Evolutionary conservation across 2,113 vertebrate species (phyloP).

Genomic region (Melanotaenia duboulayi): DNA sequence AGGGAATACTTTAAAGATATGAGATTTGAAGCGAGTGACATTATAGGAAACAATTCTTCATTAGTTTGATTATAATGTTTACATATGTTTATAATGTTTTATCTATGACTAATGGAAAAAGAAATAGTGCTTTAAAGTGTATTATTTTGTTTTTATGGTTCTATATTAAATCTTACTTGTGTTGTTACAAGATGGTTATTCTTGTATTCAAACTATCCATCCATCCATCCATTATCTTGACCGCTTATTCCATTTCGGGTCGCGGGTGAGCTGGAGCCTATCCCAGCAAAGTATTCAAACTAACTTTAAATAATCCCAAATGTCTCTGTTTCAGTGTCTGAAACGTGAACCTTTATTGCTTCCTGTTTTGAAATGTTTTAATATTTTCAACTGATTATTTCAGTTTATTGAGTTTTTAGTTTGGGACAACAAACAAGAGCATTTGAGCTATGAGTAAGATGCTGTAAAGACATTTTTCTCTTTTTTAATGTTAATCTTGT

Average conservation of each 20-base stretch:
- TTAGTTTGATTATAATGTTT: not conserved
- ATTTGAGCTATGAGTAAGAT: too few species aligned
- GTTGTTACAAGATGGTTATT: not conserved
- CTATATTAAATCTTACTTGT: not conserved
- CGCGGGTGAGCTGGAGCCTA: too few species aligned
- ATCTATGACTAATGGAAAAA: not conserved
- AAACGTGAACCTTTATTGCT: too few species aligned
- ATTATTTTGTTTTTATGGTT: not conserved
- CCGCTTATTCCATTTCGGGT: too few species aligned
- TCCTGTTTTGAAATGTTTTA: not conserved
- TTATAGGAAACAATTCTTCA: not conserved
- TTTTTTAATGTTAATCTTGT: too few species aligned
- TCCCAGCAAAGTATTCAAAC: not conserved
- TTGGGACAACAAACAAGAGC: too few species aligned
- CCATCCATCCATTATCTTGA: too few species aligned
- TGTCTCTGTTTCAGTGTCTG: not conserved
- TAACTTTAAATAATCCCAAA: not conserved
- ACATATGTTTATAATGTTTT: too few species aligned
- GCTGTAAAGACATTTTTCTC: too few species aligned
- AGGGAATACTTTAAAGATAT: not conserved
- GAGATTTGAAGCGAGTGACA: not conserved
- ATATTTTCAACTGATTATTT: not conserved
- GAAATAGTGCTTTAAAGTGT: too few species aligned
- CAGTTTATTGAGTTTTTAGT: too few species aligned
- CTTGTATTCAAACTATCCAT: not conserved